A percentile compares a stretch with the other conserved stretches of the same genome.
Conservation (phyloP, 2,797 vertebrate genomes). For the Okamejei kenojei region DNA sequence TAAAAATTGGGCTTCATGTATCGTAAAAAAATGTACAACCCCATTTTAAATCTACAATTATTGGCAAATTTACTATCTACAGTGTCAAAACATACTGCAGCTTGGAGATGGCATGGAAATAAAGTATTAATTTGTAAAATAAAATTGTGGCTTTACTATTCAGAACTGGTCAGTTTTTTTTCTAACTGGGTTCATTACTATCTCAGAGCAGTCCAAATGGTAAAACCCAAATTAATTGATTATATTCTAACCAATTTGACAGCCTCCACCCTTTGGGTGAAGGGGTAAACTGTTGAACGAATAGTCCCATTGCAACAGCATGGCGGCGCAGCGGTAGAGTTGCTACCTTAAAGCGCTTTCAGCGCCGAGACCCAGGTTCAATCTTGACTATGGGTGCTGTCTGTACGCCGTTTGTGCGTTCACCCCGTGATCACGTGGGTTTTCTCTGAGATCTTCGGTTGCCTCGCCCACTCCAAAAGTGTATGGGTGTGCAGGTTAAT, state of each 20-base stretch:
- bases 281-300: neutral
- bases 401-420: too few species aligned
- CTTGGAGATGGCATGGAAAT: neutral
- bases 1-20: neutral
- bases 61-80: neutral
- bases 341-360: too few species aligned
- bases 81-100: neutral
- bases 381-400: too few species aligned
- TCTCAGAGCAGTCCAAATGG: neutral
- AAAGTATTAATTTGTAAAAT: neutral
- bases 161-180: neutral
- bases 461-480: too few species aligned
- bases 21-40: neutral
- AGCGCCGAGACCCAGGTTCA: too few species aligned
- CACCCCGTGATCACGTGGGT: too few species aligned
- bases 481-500: too few species aligned
- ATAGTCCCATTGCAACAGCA: neutral
- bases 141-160: neutral
- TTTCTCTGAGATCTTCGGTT: too few species aligned
- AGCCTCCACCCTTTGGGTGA: neutral
- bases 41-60: neutral
- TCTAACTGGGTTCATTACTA: neutral
- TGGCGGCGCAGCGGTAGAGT: too few species aligned
- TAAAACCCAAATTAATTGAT: neutral
- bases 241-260: neutral